Conservation (phyloP, 2,888 invertebrate genomes). For the Euphydryas editha region DNA sequence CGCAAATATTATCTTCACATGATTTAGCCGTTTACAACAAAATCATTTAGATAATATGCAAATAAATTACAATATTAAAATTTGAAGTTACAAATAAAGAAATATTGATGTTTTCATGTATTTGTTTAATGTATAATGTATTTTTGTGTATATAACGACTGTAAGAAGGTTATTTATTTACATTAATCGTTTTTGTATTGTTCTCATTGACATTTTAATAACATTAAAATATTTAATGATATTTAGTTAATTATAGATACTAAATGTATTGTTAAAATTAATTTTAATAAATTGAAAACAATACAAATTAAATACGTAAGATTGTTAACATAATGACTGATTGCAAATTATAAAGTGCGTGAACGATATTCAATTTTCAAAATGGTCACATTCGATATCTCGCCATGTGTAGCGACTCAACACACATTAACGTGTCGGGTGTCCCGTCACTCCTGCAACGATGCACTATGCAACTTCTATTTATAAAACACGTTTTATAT, state of each 20-base stretch:
- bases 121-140: conserved; percentile 9
- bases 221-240: neutral
- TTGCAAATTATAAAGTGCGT: conserved; percentile 15
- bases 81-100: conserved; percentile 23
- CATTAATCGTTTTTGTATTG: neutral
- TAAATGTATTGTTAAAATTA: neutral
- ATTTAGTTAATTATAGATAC: neutral
- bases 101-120: conserved; percentile 13
- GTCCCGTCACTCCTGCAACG: conserved; percentile 57
- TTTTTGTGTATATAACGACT: neutral
- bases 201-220: neutral
- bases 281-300: neutral
- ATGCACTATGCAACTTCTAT: conserved; percentile 64
- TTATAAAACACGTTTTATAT: conserved; percentile 50
- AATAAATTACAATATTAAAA: conserved; percentile 27
- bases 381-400: conserved; percentile 61
- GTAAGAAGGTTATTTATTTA: neutral
- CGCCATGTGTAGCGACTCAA: conserved; percentile 80
- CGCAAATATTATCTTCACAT: conserved; percentile 29
- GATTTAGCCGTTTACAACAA: conserved; percentile 33
- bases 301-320: neutral
- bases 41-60: conserved; percentile 28
- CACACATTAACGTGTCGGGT: conserved; percentile 79
- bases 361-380: conserved; percentile 41
- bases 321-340: neutral